These are phyloP conservation scores for Heterotis niloticus DNA, from an alignment of 2,113 vertebrate species.

Conservation along the genomic window DNA sequence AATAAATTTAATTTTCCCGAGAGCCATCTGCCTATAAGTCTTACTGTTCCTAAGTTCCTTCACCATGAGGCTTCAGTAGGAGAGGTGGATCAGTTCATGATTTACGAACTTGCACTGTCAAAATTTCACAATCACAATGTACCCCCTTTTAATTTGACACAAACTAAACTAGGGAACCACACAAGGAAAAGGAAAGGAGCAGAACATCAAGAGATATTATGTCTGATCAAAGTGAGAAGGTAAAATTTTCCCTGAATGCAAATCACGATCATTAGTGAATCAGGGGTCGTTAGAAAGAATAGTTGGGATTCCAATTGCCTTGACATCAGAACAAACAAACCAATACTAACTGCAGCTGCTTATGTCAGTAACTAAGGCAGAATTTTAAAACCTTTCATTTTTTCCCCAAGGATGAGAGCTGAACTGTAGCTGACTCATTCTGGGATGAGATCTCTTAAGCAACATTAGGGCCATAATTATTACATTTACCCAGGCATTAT, in stretches of 20 bases:
- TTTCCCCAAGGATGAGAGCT: not conserved
- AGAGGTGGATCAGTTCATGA: not conserved
- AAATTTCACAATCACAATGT: not conserved
- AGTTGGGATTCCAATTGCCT: not conserved
- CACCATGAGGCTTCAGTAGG: not conserved
- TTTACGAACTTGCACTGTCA: not conserved
- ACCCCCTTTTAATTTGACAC: not conserved
- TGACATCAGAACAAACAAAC: constrained; percentile 8
- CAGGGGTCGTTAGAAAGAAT: not conserved
- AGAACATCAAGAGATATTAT: not conserved
- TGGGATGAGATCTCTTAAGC: not conserved
- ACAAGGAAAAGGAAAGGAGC: not conserved
- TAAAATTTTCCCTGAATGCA: not conserved
- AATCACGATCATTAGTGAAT: not conserved
- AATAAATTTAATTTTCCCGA: not conserved
- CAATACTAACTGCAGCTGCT: not conserved
- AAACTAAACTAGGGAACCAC: not conserved
- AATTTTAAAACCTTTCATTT: not conserved
- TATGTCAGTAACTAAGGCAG: not conserved
- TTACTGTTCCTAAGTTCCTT: too few species aligned
- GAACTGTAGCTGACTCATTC: constrained; percentile 1
- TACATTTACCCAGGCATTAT: not conserved
- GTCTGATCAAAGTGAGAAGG: constrained; percentile 17
- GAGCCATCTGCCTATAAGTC: too few species aligned
- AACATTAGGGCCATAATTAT: not conserved